These are phyloP conservation scores for Lissonota sp. DNA, from an alignment of 2,888 invertebrate species.

Conservation along the genomic window DNA sequence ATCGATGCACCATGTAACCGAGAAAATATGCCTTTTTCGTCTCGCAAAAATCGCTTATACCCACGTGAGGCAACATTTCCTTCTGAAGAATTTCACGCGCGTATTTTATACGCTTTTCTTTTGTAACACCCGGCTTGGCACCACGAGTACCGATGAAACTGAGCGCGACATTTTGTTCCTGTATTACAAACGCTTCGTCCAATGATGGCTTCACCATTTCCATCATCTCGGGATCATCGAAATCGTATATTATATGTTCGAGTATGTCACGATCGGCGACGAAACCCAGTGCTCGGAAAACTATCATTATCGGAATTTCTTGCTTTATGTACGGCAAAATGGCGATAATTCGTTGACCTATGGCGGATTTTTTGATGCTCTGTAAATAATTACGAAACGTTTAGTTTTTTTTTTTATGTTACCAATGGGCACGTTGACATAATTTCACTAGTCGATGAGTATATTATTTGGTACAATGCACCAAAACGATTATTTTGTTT, in stretches of 20 bases:
- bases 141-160: slow-evolving; percentile 99
- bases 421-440: no score
- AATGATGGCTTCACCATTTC: slow-evolving; percentile 99
- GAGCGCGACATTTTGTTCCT: slow-evolving; percentile 99
- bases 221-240: slow-evolving; percentile 99
- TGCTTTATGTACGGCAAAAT: slow-evolving; percentile 99
- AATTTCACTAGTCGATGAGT: not conserved
- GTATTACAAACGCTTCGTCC: slow-evolving; percentile 99
- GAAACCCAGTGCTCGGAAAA: slow-evolving; percentile 99
- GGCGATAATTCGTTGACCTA: slow-evolving; percentile 99
- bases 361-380: slow-evolving; percentile 99
- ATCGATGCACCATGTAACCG: slow-evolving; percentile 99
- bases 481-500: not conserved
- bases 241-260: slow-evolving; percentile 99
- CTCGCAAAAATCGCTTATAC: slow-evolving; percentile 99
- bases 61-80: slow-evolving; percentile 99
- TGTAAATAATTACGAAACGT: slow-evolving; percentile 82
- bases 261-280: slow-evolving; percentile 99
- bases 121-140: slow-evolving; percentile 98
- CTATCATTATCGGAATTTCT: slow-evolving; percentile 99
- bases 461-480: not conserved
- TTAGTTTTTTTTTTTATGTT: not conserved
- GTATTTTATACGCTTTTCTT: slow-evolving; percentile 99
- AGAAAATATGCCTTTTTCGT: slow-evolving; percentile 99
- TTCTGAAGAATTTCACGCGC: slow-evolving; percentile 99